phyloP scores from a whole-genome alignment of 2,797 vertebrate species.

The Sebastes hubbsi region DNA sequence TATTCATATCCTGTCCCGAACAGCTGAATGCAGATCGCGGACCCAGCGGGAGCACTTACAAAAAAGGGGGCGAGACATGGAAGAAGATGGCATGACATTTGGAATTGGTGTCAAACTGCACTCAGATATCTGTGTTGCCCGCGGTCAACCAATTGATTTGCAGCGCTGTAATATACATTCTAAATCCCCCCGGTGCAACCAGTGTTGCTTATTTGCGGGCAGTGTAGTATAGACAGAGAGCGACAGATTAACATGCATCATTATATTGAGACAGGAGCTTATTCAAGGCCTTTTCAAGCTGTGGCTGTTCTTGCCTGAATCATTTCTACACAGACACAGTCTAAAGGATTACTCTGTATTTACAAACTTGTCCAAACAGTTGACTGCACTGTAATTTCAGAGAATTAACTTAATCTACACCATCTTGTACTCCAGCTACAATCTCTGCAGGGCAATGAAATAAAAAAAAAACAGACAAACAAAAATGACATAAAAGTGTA shows the following conservation, averaged over 20 bases:
- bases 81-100: conserved; percentile 53
- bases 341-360: conserved; percentile 50
- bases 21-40: conserved; percentile 63
- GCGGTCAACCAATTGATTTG: conserved; percentile 47
- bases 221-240: conserved; percentile 16
- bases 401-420: conserved; percentile 47
- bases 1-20: conserved; percentile 66
- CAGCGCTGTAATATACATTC: conserved; percentile 25
- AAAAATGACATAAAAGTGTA: not conserved
- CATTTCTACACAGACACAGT: conserved; percentile 41
- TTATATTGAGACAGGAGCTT: conserved; percentile 51
- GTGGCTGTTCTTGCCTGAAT: conserved; percentile 52
- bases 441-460: conserved; percentile 23
- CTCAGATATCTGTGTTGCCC: conserved; percentile 41
- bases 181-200: conserved; percentile 30
- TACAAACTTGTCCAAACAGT: conserved; percentile 40
- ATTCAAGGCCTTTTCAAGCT: conserved; percentile 53
- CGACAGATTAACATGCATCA: conserved; percentile 31
- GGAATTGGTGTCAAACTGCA: conserved; percentile 57
- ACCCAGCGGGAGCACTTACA: conserved; percentile 54
- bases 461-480: conserved; percentile 1
- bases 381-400: conserved; percentile 37
- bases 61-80: conserved; percentile 29
- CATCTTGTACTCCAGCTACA: conserved; percentile 24
- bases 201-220: conserved; percentile 32